A percentile compares a stretch with the other conserved stretches of the same genome.
Evolutionary conservation across 1,140 invertebrate genomes (phyloP).

Genomic region (Lepidurus couesii): DNA sequence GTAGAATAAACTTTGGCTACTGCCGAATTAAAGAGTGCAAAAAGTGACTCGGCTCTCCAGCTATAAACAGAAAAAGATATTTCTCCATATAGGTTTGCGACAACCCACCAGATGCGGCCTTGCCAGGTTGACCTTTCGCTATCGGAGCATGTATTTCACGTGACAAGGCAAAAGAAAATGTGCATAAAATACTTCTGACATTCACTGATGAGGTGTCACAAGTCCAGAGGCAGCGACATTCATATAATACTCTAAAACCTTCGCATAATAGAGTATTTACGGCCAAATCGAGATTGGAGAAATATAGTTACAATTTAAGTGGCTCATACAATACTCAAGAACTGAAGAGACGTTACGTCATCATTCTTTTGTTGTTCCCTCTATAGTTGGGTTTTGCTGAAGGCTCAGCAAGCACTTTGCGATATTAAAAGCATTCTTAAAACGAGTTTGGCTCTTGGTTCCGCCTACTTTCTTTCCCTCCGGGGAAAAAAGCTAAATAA

Average conservation of each 20-base stretch:
- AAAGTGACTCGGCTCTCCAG: not conserved
- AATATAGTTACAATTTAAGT: not conserved
- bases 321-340: constrained; percentile 1
- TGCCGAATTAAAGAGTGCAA: not conserved
- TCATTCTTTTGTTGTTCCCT: not conserved
- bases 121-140: no score
- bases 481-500: not conserved
- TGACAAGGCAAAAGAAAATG: no score
- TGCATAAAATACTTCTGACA: no score
- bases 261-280: not conserved
- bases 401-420: constrained; percentile 17
- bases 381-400: not conserved
- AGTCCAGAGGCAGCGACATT: no score
- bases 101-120: no score
- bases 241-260: not conserved
- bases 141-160: no score
- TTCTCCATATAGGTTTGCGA: no score
- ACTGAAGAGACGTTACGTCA: not conserved
- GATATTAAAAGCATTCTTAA: constrained; percentile 10
- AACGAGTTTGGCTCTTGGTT: constrained; percentile 15
- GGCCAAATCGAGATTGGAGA: not conserved
- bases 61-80: no score
- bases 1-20: no score
- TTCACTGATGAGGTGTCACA: no score
- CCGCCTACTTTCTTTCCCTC: not conserved